Base-by-base conservation (phyloP, 2,888 invertebrate species). In the Camptogramma bilineatum region DNA sequence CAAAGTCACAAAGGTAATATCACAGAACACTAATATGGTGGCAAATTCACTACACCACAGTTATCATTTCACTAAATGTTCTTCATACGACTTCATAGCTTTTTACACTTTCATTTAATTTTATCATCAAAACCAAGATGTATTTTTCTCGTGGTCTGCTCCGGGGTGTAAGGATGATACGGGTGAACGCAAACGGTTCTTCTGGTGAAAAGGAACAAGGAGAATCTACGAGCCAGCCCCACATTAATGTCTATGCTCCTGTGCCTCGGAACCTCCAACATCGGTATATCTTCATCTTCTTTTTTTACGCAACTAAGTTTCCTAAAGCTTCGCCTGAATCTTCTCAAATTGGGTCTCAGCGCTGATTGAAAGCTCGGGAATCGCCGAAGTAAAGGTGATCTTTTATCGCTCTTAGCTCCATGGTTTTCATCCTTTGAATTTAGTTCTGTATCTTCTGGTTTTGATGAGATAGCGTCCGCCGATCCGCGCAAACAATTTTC, bases 141-240 rank as follows among this genome's bases (percentile, higher is more conserved):
- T 34, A 93, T 85, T 80, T 91, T 92, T 72, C 93, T 84, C 7
- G 90, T 85, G 0, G 87, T 87, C 73, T 90, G 90, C 57, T 82
- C 82, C 8, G 93, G 93, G 16, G 90, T 91, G 65, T 81, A 93
- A 0, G 93, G 93, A 64, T 93, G 93, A 68, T 91, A 93, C 0
- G 93, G 93, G 71, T 93, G 93, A 34, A 87, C 80, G 64, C 89
- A 89, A 34, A 90, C 88, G 1, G 90, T 86, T 66, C 84, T 82
- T 65, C 79, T 89, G 3, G 90, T 91, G 61, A 93, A 93, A 19
- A 93, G 74, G 58, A 93, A 91, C 34, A 89, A 79, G 0, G 93
- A 93, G 57, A 91, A 80, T 61, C 87, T 80, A 19, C 93, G 76
- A n/a, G 90, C 89, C 7, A 91, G 69, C 1, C 90, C 90, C 4